Evolutionary conservation across 2,888 invertebrate species (phyloP).

Genomic region (Lymantria dispar): DNA sequence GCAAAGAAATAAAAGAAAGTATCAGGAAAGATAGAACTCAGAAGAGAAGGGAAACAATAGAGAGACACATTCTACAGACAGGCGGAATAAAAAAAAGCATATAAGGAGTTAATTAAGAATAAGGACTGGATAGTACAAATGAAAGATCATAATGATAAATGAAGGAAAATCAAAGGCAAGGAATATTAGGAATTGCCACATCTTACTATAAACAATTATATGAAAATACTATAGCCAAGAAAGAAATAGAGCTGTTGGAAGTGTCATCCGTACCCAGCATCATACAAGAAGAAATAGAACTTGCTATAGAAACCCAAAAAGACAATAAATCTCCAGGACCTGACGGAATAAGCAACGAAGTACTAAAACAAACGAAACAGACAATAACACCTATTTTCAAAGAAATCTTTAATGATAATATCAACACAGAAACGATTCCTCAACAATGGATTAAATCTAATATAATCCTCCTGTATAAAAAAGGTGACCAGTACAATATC

Average conservation of each 20-base stretch:
- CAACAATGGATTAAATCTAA: not conserved
- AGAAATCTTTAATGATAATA: not conserved
- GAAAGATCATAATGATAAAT: not conserved
- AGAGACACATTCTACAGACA: slow-evolving; percentile 4
- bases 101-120: not conserved
- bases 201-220: not conserved
- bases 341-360: not conserved
- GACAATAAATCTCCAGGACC: not conserved
- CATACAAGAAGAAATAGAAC: slow-evolving; percentile 7
- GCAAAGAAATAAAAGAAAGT: not conserved
- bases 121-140: not conserved
- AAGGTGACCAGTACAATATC: not conserved
- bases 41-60: slow-evolving; percentile 6
- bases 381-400: not conserved
- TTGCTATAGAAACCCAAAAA: not conserved
- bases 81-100: not conserved
- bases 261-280: slow-evolving; percentile 7
- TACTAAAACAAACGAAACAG: not conserved
- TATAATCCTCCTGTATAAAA: not conserved
- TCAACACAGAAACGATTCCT: not conserved
- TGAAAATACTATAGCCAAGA: not conserved
- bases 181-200: not conserved
- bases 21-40: not conserved
- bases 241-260: not conserved
- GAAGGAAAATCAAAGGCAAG: not conserved